These are phyloP conservation scores for Rhynchonycteris naso DNA, from an alignment of 2,797 vertebrate genomes.

Conservation along the genomic window DNA sequence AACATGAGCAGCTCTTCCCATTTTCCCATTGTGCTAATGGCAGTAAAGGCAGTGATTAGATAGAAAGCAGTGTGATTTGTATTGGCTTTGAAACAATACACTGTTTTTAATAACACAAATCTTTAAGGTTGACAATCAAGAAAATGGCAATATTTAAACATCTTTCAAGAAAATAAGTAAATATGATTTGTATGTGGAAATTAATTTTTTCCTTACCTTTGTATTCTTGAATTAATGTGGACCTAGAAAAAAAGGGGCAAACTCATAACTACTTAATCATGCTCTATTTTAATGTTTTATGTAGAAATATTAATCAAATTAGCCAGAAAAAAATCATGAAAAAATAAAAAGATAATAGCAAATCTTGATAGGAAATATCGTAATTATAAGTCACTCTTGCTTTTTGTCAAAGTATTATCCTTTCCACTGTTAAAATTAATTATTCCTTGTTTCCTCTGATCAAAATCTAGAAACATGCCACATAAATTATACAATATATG, in stretches of 20 bases:
- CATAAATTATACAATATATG: constrained; percentile 65
- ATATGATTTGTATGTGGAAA: constrained; percentile 77
- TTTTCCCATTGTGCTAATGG: constrained; percentile 87
- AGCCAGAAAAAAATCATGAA: not conserved
- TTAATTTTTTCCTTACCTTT: constrained; percentile 42
- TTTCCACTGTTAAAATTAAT: constrained; percentile 53
- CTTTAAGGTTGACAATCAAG: constrained; percentile 85
- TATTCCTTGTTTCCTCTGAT: constrained; percentile 64
- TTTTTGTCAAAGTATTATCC: constrained; percentile 56
- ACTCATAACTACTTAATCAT: not conserved
- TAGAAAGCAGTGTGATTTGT: constrained; percentile 87
- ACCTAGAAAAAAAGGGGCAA: constrained; percentile 1
- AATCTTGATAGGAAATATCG: constrained; percentile 40
- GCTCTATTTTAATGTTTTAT: constrained; percentile 39
- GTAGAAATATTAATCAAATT: not conserved
- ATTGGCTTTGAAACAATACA: constrained; percentile 87
- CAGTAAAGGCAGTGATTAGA: constrained; percentile 87
- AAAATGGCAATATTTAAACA: constrained; percentile 82
- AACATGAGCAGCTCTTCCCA: constrained; percentile 87
- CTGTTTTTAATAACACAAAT: constrained; percentile 83
- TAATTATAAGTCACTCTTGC: not conserved
- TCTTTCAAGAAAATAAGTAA: constrained; percentile 83
- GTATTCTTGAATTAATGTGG: not conserved
- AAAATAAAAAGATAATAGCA: constrained; percentile 31
- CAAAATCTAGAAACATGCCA: constrained; percentile 67